Evolutionary conservation across 2,113 vertebrate genomes (phyloP), one percentile per base, ranked within the genome.

Genomic region (Ammodytes marinus): DNA sequence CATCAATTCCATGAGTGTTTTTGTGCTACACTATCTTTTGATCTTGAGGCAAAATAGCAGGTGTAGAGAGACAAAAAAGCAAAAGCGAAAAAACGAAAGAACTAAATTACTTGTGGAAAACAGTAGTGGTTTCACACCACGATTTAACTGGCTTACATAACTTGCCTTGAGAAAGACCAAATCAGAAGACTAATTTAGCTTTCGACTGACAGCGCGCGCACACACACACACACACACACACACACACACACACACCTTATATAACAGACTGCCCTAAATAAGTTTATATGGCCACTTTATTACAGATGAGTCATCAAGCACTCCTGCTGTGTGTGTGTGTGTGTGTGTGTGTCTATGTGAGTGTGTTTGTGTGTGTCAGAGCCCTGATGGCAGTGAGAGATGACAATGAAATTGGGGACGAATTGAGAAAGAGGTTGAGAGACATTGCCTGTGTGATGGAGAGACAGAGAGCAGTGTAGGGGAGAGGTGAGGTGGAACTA

Each of bases 231-330:
- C 15, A 58, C 47, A 8, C n/a, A 64, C 74, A 8, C n/a, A 4
- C 54, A 12, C 19, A 35, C 27, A 40, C 35, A 46, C 74, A 57
- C 37, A 59, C 65, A 58, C 59, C 19, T 90, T 90, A 85, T 58
- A 64, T 89, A 91, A 90, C 79, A 52, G 27, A 11, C 71, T 81
- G 73, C 49, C 75, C 83, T 82, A 68, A 87, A 89, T 76, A 76
- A 77, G 85, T 80, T 86, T 85, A 90, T 80, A 79, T 83, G 66
- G 81, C 74, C 54, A 74, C 81, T 78, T 90, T 85, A 90, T 82
- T 74, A 85, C 85, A 91, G 85, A 88, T 88, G 86, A 83, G 88
- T 90, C 88, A 91, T 80, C 67, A 91, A 91, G 90, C 74, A 65
- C 39, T 82, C 76, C 77, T 4, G 27, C 64, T 69, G 73, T 27